Evolutionary conservation across 2,797 vertebrate genomes (phyloP), one percentile per base, ranked within the genome.

Genomic region (Leptodactylus fallax): DNA sequence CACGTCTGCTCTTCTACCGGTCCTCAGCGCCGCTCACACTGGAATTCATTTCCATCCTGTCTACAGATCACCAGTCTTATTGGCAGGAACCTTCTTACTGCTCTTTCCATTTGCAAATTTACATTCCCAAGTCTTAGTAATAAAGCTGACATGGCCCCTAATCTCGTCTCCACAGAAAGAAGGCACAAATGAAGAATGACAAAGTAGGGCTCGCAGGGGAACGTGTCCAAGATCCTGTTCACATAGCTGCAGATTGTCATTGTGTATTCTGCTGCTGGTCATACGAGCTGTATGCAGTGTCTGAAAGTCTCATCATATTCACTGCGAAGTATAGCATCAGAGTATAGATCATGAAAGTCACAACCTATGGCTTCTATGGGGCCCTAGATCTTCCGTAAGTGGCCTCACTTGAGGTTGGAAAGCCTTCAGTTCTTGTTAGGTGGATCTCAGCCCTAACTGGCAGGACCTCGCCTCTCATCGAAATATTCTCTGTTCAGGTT

Each of bases 71-170:
- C 45, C 71, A 49, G 71, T 74, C 49, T 74, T 74, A 74, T 74
- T 74, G 71, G 71, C 71, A 74, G 71, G 71, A 74, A 74, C 71
- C 71, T 74, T 74, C 45, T 74, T 74, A 74, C 45, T 49, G 45
- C 71, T 49, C 45, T 74, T 74, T 74, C 71, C 10, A 19, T 74
- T 49, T 74, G 71, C 71, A 74, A 49, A 74, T 74, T 74, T 74
- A 74, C 14, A 74, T 74, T 74, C 71, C 71, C 71, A 49, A 49
- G 45, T 74, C 21, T 19, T 49, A 6, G 49, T 45, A 74, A 49
- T 74, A 49, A 74, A 74, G 45, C 36, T 12, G 71, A 49, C 45
- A 12, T 2, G 8, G 69, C 16, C 69, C 17, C 17, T 47, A 49
- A 74, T 74, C 45, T 49, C 11, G 45, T 74, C 71, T 74, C 45